phyloP scores from a whole-genome alignment of 2,113 vertebrate genomes.

The Tursiops truncatus region DNA sequence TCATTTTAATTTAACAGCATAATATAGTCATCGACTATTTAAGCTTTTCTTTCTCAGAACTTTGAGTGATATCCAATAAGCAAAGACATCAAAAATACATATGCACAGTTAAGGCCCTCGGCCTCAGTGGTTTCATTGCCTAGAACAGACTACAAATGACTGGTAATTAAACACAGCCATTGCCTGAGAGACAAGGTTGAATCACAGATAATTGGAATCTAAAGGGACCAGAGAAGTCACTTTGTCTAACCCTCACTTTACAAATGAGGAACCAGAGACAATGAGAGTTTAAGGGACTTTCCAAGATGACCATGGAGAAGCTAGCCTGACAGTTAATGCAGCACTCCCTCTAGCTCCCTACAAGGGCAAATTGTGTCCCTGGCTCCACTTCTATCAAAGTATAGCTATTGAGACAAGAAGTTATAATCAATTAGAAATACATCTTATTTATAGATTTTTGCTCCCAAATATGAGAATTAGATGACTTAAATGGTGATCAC shows the following conservation, averaged over 20 bases:
- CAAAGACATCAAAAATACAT: neutral
- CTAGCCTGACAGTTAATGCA: neutral
- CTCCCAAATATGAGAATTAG: neutral
- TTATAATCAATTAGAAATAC: neutral
- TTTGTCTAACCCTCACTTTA: neutral
- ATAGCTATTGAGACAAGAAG: neutral
- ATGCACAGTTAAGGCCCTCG: neutral
- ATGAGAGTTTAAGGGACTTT: neutral
- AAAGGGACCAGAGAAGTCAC: neutral
- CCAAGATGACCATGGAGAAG: neutral
- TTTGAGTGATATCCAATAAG: neutral
- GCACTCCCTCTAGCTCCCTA: neutral
- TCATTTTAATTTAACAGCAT: neutral
- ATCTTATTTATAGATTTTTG: neutral
- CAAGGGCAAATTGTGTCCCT: neutral
- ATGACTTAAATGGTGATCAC: neutral
- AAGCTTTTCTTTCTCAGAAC: neutral
- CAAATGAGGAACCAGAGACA: neutral
- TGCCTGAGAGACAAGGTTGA: neutral
- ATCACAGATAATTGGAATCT: neutral
- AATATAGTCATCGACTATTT: neutral
- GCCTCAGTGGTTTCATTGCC: neutral
- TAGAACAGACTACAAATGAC: neutral
- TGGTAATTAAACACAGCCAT: neutral
- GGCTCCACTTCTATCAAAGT: neutral